These are phyloP conservation scores for Pseudomyrmex pallidus DNA, from an alignment of 1,140 invertebrate genomes.

Conservation along the genomic window DNA sequence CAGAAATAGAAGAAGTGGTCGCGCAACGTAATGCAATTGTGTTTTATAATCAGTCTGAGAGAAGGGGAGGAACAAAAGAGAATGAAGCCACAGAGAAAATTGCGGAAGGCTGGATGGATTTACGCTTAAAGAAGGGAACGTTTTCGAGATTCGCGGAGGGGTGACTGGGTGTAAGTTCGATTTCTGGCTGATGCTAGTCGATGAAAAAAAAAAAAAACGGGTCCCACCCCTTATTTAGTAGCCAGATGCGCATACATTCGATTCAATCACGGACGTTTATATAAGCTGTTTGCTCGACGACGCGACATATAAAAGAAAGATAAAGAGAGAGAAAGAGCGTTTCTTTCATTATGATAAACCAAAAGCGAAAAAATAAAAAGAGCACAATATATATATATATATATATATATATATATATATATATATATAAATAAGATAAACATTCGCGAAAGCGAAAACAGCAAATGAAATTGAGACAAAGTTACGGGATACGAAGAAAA, in stretches of 20 bases:
- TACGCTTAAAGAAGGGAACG: constrained; percentile 62
- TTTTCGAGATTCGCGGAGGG: constrained; percentile 61
- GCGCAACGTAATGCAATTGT: constrained; percentile 63
- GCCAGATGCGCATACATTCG: constrained; percentile 77
- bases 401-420: too few relatives aligned
- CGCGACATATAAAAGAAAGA: background rate
- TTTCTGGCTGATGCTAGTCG: constrained; percentile 34
- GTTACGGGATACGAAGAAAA: constrained; percentile 20
- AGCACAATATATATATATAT: too few relatives aligned
- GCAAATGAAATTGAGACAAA: constrained; percentile 25
- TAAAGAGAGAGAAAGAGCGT: background rate
- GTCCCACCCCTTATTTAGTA: constrained; percentile 68
- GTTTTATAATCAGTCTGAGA: constrained; percentile 33
- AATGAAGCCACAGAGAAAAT: constrained; percentile 47
- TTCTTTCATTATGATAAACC: constrained; percentile 23
- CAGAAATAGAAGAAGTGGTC: constrained; percentile 26
- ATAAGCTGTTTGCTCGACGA: constrained; percentile 73
- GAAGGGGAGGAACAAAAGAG: constrained; percentile 41
- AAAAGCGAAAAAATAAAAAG: background rate
- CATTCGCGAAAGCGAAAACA: constrained; percentile 18
- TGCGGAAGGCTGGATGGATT: constrained; percentile 64
- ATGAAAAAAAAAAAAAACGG: constrained; percentile 50
- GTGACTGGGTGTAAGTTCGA: constrained; percentile 15
- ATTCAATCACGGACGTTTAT: constrained; percentile 76
- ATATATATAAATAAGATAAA: background rate